Base-by-base conservation (phyloP, 2,888 invertebrate species). In the Sesia apiformis region DNA sequence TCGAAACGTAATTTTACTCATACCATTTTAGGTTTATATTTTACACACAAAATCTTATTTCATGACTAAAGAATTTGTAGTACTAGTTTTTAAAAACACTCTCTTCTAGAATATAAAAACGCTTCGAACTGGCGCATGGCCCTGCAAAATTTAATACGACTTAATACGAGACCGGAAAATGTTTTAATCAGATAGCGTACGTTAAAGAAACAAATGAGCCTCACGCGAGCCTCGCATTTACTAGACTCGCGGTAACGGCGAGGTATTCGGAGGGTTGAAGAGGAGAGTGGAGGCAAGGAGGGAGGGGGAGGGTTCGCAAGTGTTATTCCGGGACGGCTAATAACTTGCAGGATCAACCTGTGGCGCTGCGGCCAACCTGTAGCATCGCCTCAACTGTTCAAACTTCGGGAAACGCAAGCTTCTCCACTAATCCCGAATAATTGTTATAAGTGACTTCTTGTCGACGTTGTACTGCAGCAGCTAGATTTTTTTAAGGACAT, bases 281-380 rank as follows among this genome's bases (percentile, higher is more conserved):
- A 52, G 52, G 38, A 56, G 56, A 38, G 50, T 4, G 38, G 39
- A 55, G 56, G 58, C n/a, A 40, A 7, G 51, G 57, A 53, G 52
- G 55, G 50, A 53, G 54, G 56, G 55, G 52, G 57, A 54, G 42
- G 40, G 39, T 52, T 55, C 57, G 58, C 62, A 62, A 61, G 63
- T 63, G 63, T 62, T 67, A 70, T 75, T 75, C 71, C 60, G 63
- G 65, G 62, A 65, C 64, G 70, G 73, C 80, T 78, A 77, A 76
- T 76, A 81, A 76, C 64, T 66, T 66, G 66, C 69, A 69, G 63
- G 64, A 68, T 64, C 78, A 76, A 81, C 83, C 81, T 80, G 82
- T 81, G 61, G 82, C 73, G 56, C 57, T 56, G 56, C 56, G 57
- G 55, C 55, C 71, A 70, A 80, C 81, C 77, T 79, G 81, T 80